A percentile compares a stretch with the other conserved stretches of the same genome.
phyloP scores from a whole-genome alignment of 2,797 vertebrate species.

The Cuniculus paca region DNA sequence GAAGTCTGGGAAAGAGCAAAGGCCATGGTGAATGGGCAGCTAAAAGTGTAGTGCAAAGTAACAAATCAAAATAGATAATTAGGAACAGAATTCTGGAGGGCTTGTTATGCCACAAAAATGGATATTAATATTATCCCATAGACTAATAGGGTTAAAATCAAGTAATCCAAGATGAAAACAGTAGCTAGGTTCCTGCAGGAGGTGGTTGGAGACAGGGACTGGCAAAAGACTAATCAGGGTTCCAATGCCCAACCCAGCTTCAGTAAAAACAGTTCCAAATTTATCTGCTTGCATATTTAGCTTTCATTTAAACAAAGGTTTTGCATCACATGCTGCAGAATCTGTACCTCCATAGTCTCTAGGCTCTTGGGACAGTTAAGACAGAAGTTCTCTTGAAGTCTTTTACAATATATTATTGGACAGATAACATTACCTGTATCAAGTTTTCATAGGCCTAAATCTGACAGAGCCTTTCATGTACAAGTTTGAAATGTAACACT shows the following conservation, averaged over 20 bases:
- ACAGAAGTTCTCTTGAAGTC: neutral
- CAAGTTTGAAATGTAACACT: neutral
- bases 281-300: neutral
- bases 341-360: neutral
- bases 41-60: neutral
- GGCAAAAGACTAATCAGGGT: neutral
- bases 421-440: neutral
- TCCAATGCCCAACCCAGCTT: neutral
- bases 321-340: neutral
- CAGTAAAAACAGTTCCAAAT: neutral
- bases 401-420: neutral
- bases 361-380: neutral
- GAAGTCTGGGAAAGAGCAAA: fast-evolving
- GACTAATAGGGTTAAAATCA: neutral
- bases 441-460: neutral
- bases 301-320: neutral
- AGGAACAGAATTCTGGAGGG: neutral
- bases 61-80: neutral
- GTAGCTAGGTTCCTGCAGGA: neutral
- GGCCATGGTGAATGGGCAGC: neutral
- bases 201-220: neutral
- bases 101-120: neutral
- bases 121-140: neutral
- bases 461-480: neutral
- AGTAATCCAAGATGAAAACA: neutral